Base-by-base conservation (phyloP, 35 echinoderm and acorn worm species). In the Amphiura filiformis region DNA sequence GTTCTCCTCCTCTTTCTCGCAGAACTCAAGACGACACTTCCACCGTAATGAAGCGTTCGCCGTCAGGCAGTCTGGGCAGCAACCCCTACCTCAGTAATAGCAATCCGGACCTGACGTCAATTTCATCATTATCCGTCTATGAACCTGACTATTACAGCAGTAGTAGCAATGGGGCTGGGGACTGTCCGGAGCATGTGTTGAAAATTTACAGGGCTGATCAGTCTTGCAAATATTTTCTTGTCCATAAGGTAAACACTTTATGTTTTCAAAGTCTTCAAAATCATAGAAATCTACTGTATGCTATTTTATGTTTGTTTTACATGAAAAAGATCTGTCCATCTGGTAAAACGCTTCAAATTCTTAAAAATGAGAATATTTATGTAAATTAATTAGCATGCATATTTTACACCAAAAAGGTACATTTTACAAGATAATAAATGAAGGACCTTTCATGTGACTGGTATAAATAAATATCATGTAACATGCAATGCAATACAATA, bases 171-270 rank as follows among this genome's bases (percentile, higher is more conserved):
- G 57, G 79, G 0, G 80, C 78, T 76, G 88, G 75, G 32, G 90
- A 98, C 42, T 88, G 82, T 75, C 96, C 96, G 22, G 96, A 98
- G 57, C 89, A 94, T 44, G 96, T 98, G 12, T 79, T 98, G 81
- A 98, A 98, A 89, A 91, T 98, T 56, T 98, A 92, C 80, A 89
- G 86, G 57, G 77, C 96, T 1, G 96, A 98, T 64, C 96, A 94
- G 78, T 92, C 96, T 38, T 98, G 96, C 90, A 98, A 98, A 78
- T 98, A 98, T 75, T 98, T 98, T 86, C 90, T 98, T 32, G 86
- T 98, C 35, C 96, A 98, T 81, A 98, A 94, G 90, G 96, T 98
- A 32, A 90, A 89, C n/a, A n/a, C n/a, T n/a, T n/a, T n/a, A n/a
- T n/a, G n/a, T n/a, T n/a, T n/a, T 76, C 17, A 31, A 75, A 75